A percentile compares a stretch with the other conserved stretches of the same genome.
phyloP scores from a whole-genome alignment of 2,888 invertebrate species.

The Trichacis sp. region DNA sequence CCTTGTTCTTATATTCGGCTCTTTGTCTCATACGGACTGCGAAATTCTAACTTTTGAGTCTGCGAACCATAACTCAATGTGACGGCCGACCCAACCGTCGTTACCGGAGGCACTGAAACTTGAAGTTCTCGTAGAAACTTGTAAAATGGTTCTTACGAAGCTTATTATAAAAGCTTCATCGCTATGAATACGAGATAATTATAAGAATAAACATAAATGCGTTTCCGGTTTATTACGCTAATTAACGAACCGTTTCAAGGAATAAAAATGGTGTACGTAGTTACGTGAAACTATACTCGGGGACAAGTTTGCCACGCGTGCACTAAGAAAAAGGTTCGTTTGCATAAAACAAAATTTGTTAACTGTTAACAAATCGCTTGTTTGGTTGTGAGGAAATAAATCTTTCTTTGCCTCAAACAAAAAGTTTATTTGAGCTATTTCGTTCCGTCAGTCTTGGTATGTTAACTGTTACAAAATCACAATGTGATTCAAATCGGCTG shows the following conservation, averaged over 20 bases:
- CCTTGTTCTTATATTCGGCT: background rate
- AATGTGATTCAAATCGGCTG: no score
- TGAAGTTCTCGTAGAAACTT: constrained; percentile 26
- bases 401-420: no score
- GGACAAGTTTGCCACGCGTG: no score
- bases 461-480: no score
- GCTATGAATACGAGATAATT: constrained; percentile 23
- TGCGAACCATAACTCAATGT: constrained; percentile 50
- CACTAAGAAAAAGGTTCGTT: no score
- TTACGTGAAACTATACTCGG: no score
- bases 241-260: background rate
- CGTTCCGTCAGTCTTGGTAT: no score
- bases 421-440: no score
- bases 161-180: constrained; percentile 21
- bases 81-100: constrained; percentile 48
- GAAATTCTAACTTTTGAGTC: constrained; percentile 47
- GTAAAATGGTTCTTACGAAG: constrained; percentile 26
- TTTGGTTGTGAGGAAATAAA: no score
- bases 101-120: constrained; percentile 18
- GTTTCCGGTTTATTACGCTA: background rate
- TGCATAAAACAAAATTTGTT: no score
- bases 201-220: constrained; percentile 23
- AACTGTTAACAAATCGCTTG: no score
- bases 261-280: no score
- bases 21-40: constrained; percentile 23